Conservation (phyloP, 2,888 invertebrate genomes). For the Agonopterix heracliana region DNA sequence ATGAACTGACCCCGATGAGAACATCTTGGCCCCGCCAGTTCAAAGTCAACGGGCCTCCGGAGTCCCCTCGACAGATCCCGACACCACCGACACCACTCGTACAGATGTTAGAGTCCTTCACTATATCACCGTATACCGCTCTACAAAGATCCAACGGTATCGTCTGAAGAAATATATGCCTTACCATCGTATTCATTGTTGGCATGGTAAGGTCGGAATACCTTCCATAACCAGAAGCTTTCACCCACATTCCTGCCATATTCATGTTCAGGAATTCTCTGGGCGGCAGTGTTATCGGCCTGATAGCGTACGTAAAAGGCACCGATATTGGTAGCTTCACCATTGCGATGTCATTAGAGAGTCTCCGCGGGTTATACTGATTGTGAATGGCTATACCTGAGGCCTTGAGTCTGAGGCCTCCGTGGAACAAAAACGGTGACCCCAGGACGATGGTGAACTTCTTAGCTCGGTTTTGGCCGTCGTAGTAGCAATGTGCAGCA, state of each 20-base stretch:
- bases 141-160: slow-evolving; percentile 38
- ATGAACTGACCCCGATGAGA: slow-evolving; percentile 55
- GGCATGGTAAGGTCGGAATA: slow-evolving; percentile 44
- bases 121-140: slow-evolving; percentile 30
- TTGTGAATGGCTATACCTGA: slow-evolving; percentile 39
- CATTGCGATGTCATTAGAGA: slow-evolving; percentile 57
- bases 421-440: slow-evolving; percentile 45
- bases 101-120: slow-evolving; percentile 50
- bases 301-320: slow-evolving; percentile 31
- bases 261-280: slow-evolving; percentile 29
- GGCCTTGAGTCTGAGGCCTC: slow-evolving; percentile 40
- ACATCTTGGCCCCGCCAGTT: slow-evolving; percentile 33
- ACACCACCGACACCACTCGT: slow-evolving; percentile 50
- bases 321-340: slow-evolving; percentile 36
- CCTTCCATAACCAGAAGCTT: slow-evolving; percentile 51
- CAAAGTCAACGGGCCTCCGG: slow-evolving; percentile 49
- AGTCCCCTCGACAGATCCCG: slow-evolving; percentile 58
- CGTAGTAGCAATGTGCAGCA: slow-evolving; percentile 60
- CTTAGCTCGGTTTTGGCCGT: slow-evolving; percentile 45
- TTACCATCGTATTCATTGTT: slow-evolving; percentile 41
- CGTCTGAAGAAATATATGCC: slow-evolving; percentile 42
- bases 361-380: slow-evolving; percentile 34
- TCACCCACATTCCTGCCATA: slow-evolving; percentile 32
- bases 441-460: slow-evolving; percentile 51
- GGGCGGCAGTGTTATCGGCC: slow-evolving; percentile 38